Evolutionary conservation across 2,797 vertebrate genomes (phyloP).

Genomic region (Hylomyscus alleni): DNA sequence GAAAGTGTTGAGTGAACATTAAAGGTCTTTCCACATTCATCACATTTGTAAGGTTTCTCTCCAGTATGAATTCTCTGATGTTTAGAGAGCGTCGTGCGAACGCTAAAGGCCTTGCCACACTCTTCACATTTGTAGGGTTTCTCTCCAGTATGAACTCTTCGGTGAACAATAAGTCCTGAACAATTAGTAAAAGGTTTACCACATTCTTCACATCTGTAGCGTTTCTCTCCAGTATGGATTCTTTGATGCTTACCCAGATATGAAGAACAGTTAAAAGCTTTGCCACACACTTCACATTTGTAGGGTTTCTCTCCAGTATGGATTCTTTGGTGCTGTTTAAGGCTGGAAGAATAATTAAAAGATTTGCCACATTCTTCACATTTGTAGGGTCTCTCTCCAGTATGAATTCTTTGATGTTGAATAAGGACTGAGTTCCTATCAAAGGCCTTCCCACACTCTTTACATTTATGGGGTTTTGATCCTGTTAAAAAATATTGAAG

Average conservation of each 20-base stretch:
- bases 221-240: conserved; percentile 54
- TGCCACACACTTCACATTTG: conserved; percentile 46
- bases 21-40: conserved; percentile 76
- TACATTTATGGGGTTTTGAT: not conserved
- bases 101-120: conserved; percentile 79
- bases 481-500: not conserved
- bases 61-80: conserved; percentile 61
- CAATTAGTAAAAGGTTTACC: conserved; percentile 10
- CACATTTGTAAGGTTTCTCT: conserved; percentile 73
- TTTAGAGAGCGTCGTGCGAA: not conserved
- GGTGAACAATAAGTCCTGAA: conserved; percentile 69
- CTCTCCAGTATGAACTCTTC: conserved; percentile 73
- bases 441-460: conserved; percentile 18
- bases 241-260: conserved; percentile 8
- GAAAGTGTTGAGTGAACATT: conserved; percentile 65
- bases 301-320: conserved; percentile 48
- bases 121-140: conserved; percentile 69
- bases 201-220: conserved; percentile 36
- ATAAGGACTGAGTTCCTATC: not conserved
- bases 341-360: not conserved
- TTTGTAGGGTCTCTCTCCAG: not conserved
- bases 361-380: not conserved
- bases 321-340: not conserved
- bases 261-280: not conserved
- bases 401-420: not conserved